phyloP scores from a whole-genome alignment of 2,888 invertebrate species.

The Incurvaria masculella region DNA sequence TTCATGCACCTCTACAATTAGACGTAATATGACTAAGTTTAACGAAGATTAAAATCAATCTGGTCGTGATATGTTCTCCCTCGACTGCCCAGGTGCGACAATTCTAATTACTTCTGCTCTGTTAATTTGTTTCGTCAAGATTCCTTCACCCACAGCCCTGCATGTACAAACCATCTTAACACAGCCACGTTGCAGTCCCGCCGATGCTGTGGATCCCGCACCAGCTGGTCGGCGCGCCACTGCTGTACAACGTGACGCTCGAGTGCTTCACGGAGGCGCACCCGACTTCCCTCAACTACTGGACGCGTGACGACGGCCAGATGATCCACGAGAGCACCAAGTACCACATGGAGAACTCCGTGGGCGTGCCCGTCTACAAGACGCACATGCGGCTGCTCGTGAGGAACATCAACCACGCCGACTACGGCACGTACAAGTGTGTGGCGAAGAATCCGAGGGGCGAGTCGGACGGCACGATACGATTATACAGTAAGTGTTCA shows the following conservation, averaged over 20 bases:
- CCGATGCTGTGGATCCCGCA: slow-evolving; percentile 92
- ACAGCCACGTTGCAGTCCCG: slow-evolving; percentile 75
- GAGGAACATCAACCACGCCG: slow-evolving; percentile 69
- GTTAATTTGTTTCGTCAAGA: no score
- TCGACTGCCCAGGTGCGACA: no score
- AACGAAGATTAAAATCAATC: no score
- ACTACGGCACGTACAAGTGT: slow-evolving; percentile 87
- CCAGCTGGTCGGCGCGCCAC: slow-evolving; percentile 82
- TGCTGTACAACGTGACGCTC: slow-evolving; percentile 77
- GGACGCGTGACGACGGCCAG: slow-evolving; percentile 83
- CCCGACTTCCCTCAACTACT: slow-evolving; percentile 87
- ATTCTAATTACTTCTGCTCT: no score
- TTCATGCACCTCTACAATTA: no score
- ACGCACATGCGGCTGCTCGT: slow-evolving; percentile 86
- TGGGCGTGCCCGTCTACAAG: slow-evolving; percentile 72
- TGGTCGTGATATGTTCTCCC: no score
- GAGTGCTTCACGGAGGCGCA: slow-evolving; percentile 91
- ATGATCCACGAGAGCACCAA: slow-evolving; percentile 86
- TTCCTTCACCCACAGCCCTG: no score
- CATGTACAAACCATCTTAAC: no score
- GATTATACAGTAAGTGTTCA: slow-evolving; percentile 83
- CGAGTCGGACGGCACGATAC: slow-evolving; percentile 86
- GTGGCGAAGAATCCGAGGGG: slow-evolving; percentile 88
- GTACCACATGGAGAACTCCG: slow-evolving; percentile 72
- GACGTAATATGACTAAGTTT: no score